Percentiles rank a stretch among this genome's conserved stretches.
phyloP scores from a whole-genome alignment of 2,888 invertebrate species.

The Spisula solida region DNA sequence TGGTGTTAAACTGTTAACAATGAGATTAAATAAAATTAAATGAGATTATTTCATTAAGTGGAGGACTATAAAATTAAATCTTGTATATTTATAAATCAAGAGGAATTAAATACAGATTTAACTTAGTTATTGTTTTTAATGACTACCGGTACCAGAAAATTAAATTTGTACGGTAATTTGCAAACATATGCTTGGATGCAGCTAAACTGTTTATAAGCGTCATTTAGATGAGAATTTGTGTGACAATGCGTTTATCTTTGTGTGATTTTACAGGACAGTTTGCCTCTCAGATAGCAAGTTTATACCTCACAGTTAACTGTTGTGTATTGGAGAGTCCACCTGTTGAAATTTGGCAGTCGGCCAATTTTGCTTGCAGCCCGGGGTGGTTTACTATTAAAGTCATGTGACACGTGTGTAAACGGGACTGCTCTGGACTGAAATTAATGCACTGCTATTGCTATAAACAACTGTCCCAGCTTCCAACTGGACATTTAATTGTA shows the following conservation, averaged over 20 bases:
- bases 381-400: slow-evolving; percentile 51
- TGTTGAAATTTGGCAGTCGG: slow-evolving; percentile 37
- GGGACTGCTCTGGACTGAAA: slow-evolving; percentile 19
- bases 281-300: slow-evolving; percentile 35
- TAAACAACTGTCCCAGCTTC: slow-evolving; percentile 34
- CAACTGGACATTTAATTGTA: slow-evolving; percentile 19
- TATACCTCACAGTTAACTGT: neutral
- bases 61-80: neutral
- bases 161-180: neutral
- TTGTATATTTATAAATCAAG: neutral
- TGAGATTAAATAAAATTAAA: too few species aligned
- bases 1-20: neutral
- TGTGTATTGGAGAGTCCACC: slow-evolving; percentile 30
- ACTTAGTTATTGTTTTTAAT: neutral
- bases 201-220: too few species aligned
- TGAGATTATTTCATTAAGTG: neutral
- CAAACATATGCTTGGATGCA: neutral
- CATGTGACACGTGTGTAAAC: slow-evolving; percentile 56
- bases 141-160: neutral
- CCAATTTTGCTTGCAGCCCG: slow-evolving; percentile 32
- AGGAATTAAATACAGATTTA: neutral
- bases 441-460: neutral
- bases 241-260: neutral
- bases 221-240: neutral
- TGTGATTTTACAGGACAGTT: neutral